Evolutionary conservation across 2,888 invertebrate species (phyloP).

Genomic region (Andrena hattorfiana): DNA sequence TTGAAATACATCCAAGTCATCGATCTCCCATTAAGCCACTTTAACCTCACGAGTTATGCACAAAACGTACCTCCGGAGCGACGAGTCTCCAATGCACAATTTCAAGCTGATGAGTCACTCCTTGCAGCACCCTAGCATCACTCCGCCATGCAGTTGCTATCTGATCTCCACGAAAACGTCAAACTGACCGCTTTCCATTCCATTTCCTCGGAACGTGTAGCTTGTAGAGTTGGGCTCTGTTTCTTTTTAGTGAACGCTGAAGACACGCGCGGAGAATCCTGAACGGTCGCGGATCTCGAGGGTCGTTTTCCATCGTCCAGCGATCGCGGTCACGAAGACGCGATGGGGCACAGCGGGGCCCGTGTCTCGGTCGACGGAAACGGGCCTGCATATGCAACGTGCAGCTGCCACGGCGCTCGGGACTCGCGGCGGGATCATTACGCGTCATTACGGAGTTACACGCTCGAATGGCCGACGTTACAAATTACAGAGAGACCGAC

Average conservation of each 20-base stretch:
- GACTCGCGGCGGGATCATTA: conserved; percentile 79
- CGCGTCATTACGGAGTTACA: conserved; percentile 83
- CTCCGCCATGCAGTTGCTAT: no score
- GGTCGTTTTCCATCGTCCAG: conserved; percentile 1
- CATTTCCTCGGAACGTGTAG: not conserved
- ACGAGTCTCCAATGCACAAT: no score
- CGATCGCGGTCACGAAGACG: conserved; percentile 17
- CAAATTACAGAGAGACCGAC: conserved; percentile 80
- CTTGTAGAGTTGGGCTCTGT: not conserved
- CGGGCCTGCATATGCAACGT: conserved; percentile 23
- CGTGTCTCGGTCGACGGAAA: conserved; percentile 25
- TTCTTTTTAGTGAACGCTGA: not conserved
- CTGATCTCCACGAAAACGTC: no score
- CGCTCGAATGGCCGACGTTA: conserved; percentile 81
- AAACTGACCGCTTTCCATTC: not conserved
- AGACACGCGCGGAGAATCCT: conserved; percentile 11
- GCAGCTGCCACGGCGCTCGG: conserved; percentile 55
- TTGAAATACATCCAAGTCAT: not conserved
- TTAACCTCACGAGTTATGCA: no score
- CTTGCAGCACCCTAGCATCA: no score
- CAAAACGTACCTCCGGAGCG: no score
- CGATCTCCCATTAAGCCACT: not conserved
- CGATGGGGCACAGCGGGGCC: conserved; percentile 22
- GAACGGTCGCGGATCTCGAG: conserved; percentile 22
- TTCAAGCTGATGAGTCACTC: no score